Conservation (phyloP, 1,140 invertebrate genomes). For the Calycopis cecrops region DNA sequence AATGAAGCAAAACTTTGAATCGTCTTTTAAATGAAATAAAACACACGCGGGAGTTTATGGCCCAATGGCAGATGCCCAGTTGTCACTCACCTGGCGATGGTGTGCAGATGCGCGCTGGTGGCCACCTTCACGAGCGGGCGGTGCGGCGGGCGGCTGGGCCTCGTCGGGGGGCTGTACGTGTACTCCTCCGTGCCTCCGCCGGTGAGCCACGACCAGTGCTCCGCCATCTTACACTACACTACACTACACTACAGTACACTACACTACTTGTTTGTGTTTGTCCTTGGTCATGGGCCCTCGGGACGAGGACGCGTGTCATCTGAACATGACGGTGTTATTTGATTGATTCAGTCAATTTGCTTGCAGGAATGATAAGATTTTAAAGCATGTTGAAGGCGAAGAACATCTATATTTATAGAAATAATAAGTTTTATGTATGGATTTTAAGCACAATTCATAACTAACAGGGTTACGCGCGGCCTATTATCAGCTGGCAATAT, state of each 20-base stretch:
- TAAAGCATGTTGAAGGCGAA: no score
- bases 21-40: no score
- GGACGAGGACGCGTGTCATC: background rate
- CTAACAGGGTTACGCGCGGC: no score
- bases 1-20: no score
- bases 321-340: background rate
- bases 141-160: conserved; percentile 57
- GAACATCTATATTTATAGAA: no score
- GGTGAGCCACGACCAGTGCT: conserved; percentile 67
- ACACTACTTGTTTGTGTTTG: background rate
- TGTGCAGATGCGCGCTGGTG: conserved; percentile 56
- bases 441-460: no score
- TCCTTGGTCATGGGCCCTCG: background rate
- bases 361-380: no score
- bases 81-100: conserved; percentile 51
- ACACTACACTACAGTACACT: conserved; percentile 14
- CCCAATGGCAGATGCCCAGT: no score
- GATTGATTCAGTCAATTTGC: no score
- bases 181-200: conserved; percentile 54
- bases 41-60: no score
- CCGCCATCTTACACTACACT: conserved; percentile 40
- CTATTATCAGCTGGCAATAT: no score
- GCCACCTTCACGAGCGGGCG: conserved; percentile 63
- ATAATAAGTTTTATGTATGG: no score
- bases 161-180: conserved; percentile 58